Evolutionary conservation across 1,140 invertebrate species (phyloP).

Genomic region (Papilio polyxenes): DNA sequence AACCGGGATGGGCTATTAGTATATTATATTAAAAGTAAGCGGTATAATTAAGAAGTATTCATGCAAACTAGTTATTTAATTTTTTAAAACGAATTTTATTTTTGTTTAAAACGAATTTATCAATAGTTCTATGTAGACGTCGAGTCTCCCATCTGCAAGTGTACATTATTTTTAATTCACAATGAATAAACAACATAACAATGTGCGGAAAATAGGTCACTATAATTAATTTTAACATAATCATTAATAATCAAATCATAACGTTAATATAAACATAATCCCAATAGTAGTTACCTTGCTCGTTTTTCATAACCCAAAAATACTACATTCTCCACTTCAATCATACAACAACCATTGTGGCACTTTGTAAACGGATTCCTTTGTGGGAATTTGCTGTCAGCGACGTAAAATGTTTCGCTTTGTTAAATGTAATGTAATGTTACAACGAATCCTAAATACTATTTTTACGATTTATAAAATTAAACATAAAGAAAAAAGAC

Average conservation of each 20-base stretch:
- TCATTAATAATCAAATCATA: no score
- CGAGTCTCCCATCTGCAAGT: no score
- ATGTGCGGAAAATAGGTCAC: neutral
- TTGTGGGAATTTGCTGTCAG: conserved; percentile 14
- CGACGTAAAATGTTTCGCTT: neutral
- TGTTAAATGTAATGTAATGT: conserved; percentile 9
- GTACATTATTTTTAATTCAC: neutral
- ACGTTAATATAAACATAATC: neutral
- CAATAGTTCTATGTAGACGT: no score
- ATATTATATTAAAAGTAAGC: neutral
- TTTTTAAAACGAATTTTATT: no score
- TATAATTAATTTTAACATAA: no score
- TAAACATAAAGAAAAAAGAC: neutral
- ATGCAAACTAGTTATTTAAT: neutral
- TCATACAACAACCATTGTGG: neutral
- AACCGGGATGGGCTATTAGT: conserved; percentile 2
- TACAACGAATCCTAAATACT: neutral
- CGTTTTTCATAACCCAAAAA: neutral
- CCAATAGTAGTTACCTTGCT: neutral
- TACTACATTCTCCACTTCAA: neutral
- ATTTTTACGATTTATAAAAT: neutral
- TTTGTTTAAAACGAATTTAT: no score
- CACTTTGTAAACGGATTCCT: neutral
- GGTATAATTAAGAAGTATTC: neutral
- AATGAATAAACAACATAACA: neutral